Evolutionary conservation across 2,113 vertebrate species (phyloP).

Genomic region (Melanotaenia duboulayi): DNA sequence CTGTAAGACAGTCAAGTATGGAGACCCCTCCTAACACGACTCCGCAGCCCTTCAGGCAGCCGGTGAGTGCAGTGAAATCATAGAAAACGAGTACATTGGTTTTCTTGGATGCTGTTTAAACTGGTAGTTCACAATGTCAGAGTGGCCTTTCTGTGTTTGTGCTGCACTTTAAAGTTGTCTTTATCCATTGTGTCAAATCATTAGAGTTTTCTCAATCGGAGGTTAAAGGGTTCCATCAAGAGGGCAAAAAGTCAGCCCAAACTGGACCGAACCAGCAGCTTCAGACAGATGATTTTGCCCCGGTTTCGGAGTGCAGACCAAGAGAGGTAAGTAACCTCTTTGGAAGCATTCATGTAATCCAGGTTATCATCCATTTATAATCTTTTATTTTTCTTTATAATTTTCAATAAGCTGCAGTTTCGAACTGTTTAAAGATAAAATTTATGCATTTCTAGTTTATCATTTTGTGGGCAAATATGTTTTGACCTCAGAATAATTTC

Average conservation of each 20-base stretch:
- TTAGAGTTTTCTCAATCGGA: conserved; percentile 93
- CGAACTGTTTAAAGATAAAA: too few relatives aligned
- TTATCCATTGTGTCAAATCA: conserved; percentile 13
- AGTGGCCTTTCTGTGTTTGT: background rate
- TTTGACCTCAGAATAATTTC: background rate
- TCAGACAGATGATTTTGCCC: conserved; percentile 93
- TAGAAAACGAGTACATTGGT: background rate
- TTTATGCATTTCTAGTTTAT: conserved; percentile 13
- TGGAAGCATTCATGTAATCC: too few relatives aligned
- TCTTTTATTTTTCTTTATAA: too few relatives aligned
- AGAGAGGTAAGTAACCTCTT: conserved; percentile 82
- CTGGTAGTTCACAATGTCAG: background rate
- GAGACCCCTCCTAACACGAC: conserved; percentile 89
- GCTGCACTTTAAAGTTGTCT: background rate
- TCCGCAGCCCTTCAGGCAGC: conserved; percentile 89
- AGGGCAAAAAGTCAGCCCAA: conserved; percentile 95
- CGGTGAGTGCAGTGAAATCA: conserved; percentile 82
- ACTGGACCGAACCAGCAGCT: conserved; percentile 95
- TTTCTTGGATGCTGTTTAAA: conserved; percentile 1
- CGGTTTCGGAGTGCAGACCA: conserved; percentile 94
- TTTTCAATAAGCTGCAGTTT: too few relatives aligned
- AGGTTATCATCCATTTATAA: too few relatives aligned
- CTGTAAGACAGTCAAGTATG: conserved; percentile 93
- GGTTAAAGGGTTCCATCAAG: conserved; percentile 95
- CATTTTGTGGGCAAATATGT: background rate